Evolutionary conservation across 2,888 invertebrate species (phyloP), one percentile per base, ranked within the genome.

Genomic region (Cephus spinipes): DNA sequence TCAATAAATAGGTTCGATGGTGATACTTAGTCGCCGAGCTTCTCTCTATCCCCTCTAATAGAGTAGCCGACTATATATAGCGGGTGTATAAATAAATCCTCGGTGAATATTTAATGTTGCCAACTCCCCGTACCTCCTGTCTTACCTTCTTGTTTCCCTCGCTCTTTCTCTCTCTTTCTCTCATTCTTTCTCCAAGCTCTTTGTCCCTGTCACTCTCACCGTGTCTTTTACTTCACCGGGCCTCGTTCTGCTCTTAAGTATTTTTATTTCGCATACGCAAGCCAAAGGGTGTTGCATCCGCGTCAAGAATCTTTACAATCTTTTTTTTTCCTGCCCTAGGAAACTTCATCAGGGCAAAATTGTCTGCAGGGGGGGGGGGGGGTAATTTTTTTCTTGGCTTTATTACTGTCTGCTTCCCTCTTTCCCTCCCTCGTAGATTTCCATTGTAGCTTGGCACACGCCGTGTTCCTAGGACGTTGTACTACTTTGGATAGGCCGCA

Each of bases 91-190:
- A 89, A 88, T 88, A 88, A 88, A 83, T 84, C 81, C 82, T 77
- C 79, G 80, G 81, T 85, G 86, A 86, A 88, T 88, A 88, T 89
- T 88, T 87, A 89, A 89, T 88, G 88, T 86, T 86, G 88, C 88
- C 87, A 87, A 85, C 83, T 77, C 35, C 75, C 68, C 73, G 79
- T 69, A 75, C 75, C 35, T 40, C 40, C 36, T 55, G 34, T 34
- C 34, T 74, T 55, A 74, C 31, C 32, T 74, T 32, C 40, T n/a
- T 34, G 31, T n/a, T 31, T 68, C 73, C 73, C 11, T 12, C 35
- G 4, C 76, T 33, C 40, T 36, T 35, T 36, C 4, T 73, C 34
- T 31, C n/a, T 12, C 30, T 69, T 40, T 23, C 31, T 32, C 30
- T 69, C 23, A 55, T 55, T 55, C 55, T 55, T 55, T 55, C 55